Conservation (phyloP, 2,113 vertebrate species). For the Odobenus rosmarus region DNA sequence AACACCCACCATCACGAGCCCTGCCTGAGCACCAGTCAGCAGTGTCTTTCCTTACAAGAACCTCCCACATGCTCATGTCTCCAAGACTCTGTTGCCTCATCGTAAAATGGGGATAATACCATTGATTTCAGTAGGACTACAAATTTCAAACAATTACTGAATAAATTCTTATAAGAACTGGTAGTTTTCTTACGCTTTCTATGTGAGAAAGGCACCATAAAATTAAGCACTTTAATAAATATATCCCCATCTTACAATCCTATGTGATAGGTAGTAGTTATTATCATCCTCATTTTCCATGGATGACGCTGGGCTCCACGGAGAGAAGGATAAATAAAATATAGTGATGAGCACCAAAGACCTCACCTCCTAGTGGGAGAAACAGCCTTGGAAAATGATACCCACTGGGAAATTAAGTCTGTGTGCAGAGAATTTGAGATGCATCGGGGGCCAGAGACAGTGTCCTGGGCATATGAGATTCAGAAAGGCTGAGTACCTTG, state of each 20-base stretch:
- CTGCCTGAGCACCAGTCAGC: accelerated
- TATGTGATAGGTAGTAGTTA: too few relatives aligned
- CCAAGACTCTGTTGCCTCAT: background rate
- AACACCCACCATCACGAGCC: too few relatives aligned
- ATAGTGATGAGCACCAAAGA: background rate
- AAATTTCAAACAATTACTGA: background rate
- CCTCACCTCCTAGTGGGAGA: background rate
- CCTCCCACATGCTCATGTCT: background rate
- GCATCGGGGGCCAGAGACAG: background rate
- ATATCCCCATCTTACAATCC: background rate
- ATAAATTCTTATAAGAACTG: background rate
- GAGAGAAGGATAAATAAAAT: background rate
- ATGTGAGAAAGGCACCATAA: background rate
- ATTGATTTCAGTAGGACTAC: background rate
- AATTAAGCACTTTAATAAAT: background rate
- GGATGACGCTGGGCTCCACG: background rate
- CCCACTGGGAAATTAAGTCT: background rate
- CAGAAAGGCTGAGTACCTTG: background rate
- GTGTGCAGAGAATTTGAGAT: background rate
- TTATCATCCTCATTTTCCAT: background rate
- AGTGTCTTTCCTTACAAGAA: background rate
- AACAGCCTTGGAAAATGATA: background rate
- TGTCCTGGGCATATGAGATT: background rate
- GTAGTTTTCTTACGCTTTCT: background rate
- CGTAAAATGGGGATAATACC: background rate